A percentile compares a stretch with the other conserved stretches of the same genome.
Conservation (phyloP, 2,888 invertebrate species). For the Teleiodes luculella region DNA sequence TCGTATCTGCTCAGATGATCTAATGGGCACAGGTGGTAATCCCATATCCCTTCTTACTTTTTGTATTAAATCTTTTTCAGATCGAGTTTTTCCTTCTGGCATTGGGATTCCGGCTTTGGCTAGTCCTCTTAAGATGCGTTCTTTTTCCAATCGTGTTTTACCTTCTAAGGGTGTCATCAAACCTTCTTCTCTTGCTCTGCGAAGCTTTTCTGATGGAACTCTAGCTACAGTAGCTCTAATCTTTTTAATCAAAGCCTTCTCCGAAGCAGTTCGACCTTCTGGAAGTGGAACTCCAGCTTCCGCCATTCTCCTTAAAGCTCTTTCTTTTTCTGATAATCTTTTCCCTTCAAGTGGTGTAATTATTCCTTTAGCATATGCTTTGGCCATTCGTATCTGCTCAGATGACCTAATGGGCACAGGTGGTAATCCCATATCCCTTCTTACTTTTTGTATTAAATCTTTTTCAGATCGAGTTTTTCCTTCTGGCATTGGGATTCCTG, state of each 20-base stretch:
- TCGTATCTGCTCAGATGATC: constrained; percentile 12
- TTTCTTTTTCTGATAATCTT: neutral
- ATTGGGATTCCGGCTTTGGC: constrained; percentile 22
- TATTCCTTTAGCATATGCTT: neutral
- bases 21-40: constrained; percentile 26
- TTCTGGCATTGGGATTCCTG: constrained; percentile 30
- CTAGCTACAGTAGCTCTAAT: constrained; percentile 7
- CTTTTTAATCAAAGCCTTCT: neutral
- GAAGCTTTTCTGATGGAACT: constrained; percentile 22
- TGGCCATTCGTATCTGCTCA: constrained; percentile 4
- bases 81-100: constrained; percentile 26
- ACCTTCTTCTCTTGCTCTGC: constrained; percentile 30
- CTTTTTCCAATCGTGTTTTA: constrained; percentile 25
- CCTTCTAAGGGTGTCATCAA: constrained; percentile 24
- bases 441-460: constrained; percentile 31
- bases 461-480: constrained; percentile 34
- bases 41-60: constrained; percentile 35
- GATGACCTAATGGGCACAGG: constrained; percentile 22
- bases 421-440: constrained; percentile 31
- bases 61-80: constrained; percentile 30
- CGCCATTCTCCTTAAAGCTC: neutral
- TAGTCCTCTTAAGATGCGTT: constrained; percentile 24
- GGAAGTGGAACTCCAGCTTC: neutral
- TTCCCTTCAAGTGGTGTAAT: constrained; percentile 11
- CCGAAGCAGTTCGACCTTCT: neutral